These are phyloP conservation scores for Drosophila jambulina DNA, from an alignment of 1,140 invertebrate genomes.

Conservation along the genomic window DNA sequence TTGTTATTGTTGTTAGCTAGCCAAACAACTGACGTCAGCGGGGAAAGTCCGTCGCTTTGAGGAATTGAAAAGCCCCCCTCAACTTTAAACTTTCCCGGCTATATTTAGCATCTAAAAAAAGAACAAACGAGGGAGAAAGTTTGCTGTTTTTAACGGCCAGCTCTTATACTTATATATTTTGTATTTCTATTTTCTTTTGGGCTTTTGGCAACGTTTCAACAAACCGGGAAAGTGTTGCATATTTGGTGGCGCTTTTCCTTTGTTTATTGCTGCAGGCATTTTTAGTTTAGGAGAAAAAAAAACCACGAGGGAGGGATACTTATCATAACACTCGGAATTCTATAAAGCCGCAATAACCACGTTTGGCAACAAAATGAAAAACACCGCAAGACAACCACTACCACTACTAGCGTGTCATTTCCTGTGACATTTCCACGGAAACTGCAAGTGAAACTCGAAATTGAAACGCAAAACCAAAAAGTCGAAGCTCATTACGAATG, in stretches of 20 bases:
- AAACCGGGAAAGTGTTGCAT: constrained; percentile 53
- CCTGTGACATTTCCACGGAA: constrained; percentile 49
- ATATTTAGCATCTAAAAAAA: constrained; percentile 65
- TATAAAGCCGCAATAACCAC: constrained; percentile 16
- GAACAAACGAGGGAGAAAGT: constrained; percentile 25
- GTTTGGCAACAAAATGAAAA: constrained; percentile 18
- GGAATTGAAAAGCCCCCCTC: constrained; percentile 27
- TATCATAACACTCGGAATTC: constrained; percentile 46
- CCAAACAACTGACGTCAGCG: constrained; percentile 59
- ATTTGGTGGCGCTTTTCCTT: constrained; percentile 42
- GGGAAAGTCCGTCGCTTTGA: neutral
- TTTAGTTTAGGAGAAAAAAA: neutral
- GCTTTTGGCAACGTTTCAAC: constrained; percentile 32
- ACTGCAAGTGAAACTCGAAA: constrained; percentile 51
- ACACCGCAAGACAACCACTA: constrained; percentile 26
- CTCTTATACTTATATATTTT: constrained; percentile 8
- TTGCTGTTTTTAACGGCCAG: constrained; percentile 15
- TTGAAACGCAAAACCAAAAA: constrained; percentile 22
- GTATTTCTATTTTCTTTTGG: constrained; percentile 1
- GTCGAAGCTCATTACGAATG: constrained; percentile 61
- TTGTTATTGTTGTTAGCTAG: constrained; percentile 5
- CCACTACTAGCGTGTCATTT: constrained; percentile 41
- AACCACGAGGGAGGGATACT: constrained; percentile 11
- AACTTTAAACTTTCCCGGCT: constrained; percentile 74
- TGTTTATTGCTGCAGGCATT: constrained; percentile 46